phyloP scores from a whole-genome alignment of 2,797 vertebrate genomes.

The Gobionotothen gibberifrons region DNA sequence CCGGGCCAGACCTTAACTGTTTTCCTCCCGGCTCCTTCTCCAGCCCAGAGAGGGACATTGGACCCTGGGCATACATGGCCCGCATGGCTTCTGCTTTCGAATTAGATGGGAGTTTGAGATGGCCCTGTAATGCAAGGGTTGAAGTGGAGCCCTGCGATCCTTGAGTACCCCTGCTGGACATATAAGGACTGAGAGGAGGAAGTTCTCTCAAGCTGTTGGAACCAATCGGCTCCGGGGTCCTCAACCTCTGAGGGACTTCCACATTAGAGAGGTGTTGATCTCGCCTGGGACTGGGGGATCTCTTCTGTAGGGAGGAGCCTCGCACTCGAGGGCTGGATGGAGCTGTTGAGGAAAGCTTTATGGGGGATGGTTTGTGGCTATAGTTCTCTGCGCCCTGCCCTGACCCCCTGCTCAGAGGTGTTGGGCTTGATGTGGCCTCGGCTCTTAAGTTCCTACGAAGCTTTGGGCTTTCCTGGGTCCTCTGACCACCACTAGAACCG shows the following conservation, averaged over 20 bases:
- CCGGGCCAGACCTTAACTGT: constrained; percentile 64
- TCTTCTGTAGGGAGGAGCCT: constrained; percentile 83
- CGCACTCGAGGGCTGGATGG: constrained; percentile 79
- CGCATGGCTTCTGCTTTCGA: constrained; percentile 65
- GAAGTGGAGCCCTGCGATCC: constrained; percentile 67
- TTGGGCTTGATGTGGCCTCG: constrained; percentile 79
- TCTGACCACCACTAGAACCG: constrained; percentile 49
- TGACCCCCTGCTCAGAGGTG: constrained; percentile 61
- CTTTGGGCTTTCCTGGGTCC: constrained; percentile 75
- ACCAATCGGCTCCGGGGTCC: constrained; percentile 75
- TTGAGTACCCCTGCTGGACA: constrained; percentile 79
- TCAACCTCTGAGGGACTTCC: constrained; percentile 84
- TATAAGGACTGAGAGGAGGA: constrained; percentile 88
- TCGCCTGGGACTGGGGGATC: constrained; percentile 87
- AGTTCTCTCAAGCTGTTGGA: constrained; percentile 82
- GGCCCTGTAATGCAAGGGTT: constrained; percentile 52
- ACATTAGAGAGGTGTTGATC: constrained; percentile 78
- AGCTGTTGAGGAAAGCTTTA: constrained; percentile 73
- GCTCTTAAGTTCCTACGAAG: constrained; percentile 66
- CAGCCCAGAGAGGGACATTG: constrained; percentile 76
- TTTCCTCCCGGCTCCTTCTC: constrained; percentile 68
- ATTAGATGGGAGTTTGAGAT: constrained; percentile 60
- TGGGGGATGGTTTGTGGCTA: constrained; percentile 54
- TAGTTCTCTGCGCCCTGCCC: constrained; percentile 71
- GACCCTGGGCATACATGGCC: constrained; percentile 79